Evolutionary conservation across 2,113 vertebrate genomes (phyloP), one percentile per base, ranked within the genome.

Genomic region (Scomber scombrus): DNA sequence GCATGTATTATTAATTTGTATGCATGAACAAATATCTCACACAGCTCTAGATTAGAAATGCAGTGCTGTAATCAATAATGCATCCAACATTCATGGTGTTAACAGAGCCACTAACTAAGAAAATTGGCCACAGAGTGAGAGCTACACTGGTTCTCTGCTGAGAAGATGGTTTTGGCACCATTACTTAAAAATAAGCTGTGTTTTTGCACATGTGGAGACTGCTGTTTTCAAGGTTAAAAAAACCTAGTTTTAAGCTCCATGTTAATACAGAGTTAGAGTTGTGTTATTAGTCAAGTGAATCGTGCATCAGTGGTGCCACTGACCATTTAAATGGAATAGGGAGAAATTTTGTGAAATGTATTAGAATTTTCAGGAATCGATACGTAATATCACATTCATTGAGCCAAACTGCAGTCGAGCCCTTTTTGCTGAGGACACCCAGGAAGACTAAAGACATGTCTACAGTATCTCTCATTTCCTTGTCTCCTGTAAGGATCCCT

Each of bases 401-500:
- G n/a, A 49, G 3, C 58, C 52, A 29, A 64, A 21, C 52, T 74
- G 70, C 6, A 65, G 52, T 3, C 15, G 19, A 72, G 50, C 11
- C 55, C 15, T n/a, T 60, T 58, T 26, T 57, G 12, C 62, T 14
- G 40, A 64, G 72, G 78, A 84, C 74, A 75, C 58, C 71, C 64
- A 71, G 51, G 50, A 75, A 70, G 61, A 78, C 72, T 16, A 56
- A 71, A 87, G 56, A 67, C 70, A 40, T 11, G 52, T 69, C 75
- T 58, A 11, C 56, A 43, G 40, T 54, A 26, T 65, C 75, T 82
- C 50, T 82, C 34, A 58, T 85, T 52, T 81, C 67, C 83, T 58
- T 65, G 45, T 67, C 67, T 79, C 75, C 63, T 71, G 68, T 67
- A 87, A 60, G 78, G 85, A 82, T 69, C 63, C 79, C 81, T 55